Percentiles rank a stretch among this genome's conserved stretches.
Evolutionary conservation across 37 sponge, comb jelly and placozoan genomes (phyloP).

Genomic region (Oscarella lobularis): DNA sequence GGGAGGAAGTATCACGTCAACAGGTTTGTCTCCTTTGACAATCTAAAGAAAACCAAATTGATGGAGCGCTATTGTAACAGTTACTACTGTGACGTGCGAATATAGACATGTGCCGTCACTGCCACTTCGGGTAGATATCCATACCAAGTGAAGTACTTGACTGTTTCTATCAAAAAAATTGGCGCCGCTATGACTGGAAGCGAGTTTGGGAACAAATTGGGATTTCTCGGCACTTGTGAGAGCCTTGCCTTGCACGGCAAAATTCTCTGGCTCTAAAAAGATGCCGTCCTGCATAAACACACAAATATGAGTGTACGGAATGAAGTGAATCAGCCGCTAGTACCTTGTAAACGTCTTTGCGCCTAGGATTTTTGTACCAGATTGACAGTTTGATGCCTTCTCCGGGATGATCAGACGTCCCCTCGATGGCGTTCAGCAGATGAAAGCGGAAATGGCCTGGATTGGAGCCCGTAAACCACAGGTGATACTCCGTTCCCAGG

Average conservation of each 20-base stretch:
- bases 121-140: background rate
- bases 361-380: conserved; percentile 52
- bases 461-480: conserved; percentile 63
- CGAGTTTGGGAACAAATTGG: background rate
- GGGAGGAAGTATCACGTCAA: conserved; percentile 57
- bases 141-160: conserved; percentile 45
- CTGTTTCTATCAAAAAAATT: conserved; percentile 54
- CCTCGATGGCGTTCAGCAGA: conserved; percentile 42
- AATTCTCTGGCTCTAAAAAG: conserved; percentile 38
- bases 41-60: conserved; percentile 15
- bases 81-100: no score
- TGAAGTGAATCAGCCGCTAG: background rate
- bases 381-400: conserved; percentile 28
- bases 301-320: no score
- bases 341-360: conserved; percentile 67
- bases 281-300: conserved; percentile 38
- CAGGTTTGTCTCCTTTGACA: conserved; percentile 48
- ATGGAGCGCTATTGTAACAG: background rate
- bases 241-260: conserved; percentile 8
- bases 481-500: conserved; percentile 38
- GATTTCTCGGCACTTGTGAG: conserved; percentile 10
- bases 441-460: conserved; percentile 52
- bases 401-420: background rate
- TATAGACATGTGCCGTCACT: no score
- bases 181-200: conserved; percentile 16